A percentile compares a stretch with the other conserved stretches of the same genome.
Conservation (phyloP, 2,888 invertebrate genomes). For the Campaea margaritaria region DNA sequence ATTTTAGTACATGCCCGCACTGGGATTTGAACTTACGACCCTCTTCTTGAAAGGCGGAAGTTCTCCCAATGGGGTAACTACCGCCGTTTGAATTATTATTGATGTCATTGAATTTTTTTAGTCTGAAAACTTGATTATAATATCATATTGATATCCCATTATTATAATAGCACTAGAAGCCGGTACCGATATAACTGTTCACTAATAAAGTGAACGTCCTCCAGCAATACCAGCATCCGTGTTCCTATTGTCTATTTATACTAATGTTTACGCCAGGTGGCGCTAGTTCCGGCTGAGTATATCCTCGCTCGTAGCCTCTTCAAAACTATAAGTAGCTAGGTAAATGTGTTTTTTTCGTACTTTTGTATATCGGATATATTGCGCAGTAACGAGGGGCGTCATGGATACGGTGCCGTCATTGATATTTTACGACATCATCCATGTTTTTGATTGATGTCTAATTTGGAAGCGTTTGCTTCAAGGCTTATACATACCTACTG, state of each 20-base stretch:
- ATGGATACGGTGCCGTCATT: constrained; percentile 33
- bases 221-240: background rate
- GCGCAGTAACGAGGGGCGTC: constrained; percentile 28
- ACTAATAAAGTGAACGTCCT: constrained; percentile 23
- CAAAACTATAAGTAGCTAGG: constrained; percentile 17
- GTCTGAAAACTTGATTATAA: no score
- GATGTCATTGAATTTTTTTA: no score
- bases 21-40: no score
- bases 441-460: constrained; percentile 22
- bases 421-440: constrained; percentile 36
- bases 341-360: no score
- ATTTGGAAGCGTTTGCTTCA: constrained; percentile 12
- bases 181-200: background rate
- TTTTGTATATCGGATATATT: constrained; percentile 10
- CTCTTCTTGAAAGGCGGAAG: no score
- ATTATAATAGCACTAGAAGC: no score
- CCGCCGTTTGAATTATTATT: no score
- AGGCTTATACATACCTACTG: no score
- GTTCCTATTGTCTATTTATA: constrained; percentile 26
- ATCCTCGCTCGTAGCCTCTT: constrained; percentile 22
- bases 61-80: no score
- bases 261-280: constrained; percentile 54
- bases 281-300: constrained; percentile 59
- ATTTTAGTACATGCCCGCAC: no score
- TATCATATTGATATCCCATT: no score